A percentile compares a stretch with the other conserved stretches of the same genome.
These are phyloP conservation scores for Cantharis flavilabris DNA, from an alignment of 2,888 invertebrate species.

Conservation along the genomic window DNA sequence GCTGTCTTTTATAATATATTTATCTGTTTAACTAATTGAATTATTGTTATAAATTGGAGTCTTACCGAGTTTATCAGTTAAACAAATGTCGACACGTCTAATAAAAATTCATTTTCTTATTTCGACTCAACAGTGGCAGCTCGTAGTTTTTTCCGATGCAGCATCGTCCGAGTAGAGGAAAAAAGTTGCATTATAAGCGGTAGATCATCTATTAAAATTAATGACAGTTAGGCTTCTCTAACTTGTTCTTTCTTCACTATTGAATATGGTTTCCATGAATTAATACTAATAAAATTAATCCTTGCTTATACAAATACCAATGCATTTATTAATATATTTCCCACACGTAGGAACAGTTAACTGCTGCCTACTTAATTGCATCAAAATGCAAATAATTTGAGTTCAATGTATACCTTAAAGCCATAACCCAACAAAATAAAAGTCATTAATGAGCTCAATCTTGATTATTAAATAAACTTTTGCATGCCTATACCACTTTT, in stretches of 20 bases:
- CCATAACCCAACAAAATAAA: conserved; percentile 22
- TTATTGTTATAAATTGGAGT: conserved; percentile 34
- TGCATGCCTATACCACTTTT: conserved; percentile 27
- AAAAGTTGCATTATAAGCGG: conserved; percentile 19
- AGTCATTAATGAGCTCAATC: conserved; percentile 26
- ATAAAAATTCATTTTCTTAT: conserved; percentile 25
- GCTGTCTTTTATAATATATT: conserved; percentile 38
- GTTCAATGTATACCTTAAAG: conserved; percentile 22
- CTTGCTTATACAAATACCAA: conserved; percentile 25
- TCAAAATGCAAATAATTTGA: conserved; percentile 29
- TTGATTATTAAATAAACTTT: conserved; percentile 27
- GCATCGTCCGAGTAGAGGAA: not conserved
- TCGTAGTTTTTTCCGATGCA: conserved; percentile 8
- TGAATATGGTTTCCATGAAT: conserved; percentile 32
- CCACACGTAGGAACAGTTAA: conserved; percentile 22
- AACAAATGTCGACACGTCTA: conserved; percentile 10
- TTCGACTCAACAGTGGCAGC: conserved; percentile 6
- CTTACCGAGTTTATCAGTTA: conserved; percentile 18
- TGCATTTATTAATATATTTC: conserved; percentile 28
- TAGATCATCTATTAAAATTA: conserved; percentile 25
- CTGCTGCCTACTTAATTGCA: conserved; percentile 23
- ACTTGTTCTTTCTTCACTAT: conserved; percentile 28
- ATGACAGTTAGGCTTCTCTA: conserved; percentile 16
- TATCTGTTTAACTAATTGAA: conserved; percentile 37
- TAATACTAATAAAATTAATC: conserved; percentile 30